These are phyloP conservation scores for Arctocebus calabarensis DNA, from an alignment of 2,797 vertebrate genomes.

Conservation along the genomic window DNA sequence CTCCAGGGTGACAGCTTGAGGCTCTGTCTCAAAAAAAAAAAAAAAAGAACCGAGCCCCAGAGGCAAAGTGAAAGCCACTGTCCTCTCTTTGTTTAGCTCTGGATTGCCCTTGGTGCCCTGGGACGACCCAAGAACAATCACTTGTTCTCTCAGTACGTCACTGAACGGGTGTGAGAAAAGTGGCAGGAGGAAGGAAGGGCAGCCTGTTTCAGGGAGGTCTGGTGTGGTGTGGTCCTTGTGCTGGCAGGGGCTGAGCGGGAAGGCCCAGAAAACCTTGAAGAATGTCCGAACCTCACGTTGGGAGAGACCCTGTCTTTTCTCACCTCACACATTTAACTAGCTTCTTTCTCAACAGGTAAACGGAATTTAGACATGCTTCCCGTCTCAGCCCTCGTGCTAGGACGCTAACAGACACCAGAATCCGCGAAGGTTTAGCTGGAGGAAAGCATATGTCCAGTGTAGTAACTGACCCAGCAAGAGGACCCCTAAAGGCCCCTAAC, in stretches of 20 bases:
- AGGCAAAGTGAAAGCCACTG: accelerated
- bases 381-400: not conserved
- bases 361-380: accelerated
- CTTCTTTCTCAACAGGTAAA: not conserved
- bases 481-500: too few relatives aligned
- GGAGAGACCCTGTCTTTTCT: not conserved
- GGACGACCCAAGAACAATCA: accelerated
- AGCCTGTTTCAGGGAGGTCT: not conserved
- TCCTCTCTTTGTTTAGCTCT: not conserved
- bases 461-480: too few relatives aligned
- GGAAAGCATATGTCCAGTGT: too few relatives aligned
- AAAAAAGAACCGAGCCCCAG: accelerated
- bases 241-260: not conserved
- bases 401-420: not conserved
- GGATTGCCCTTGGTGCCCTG: accelerated
- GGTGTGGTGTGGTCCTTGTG: accelerated
- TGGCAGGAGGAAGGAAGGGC: not conserved
- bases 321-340: accelerated
- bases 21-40: too few relatives aligned
- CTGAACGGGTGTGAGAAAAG: not conserved
- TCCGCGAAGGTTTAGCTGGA: accelerated
- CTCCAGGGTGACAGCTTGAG: too few relatives aligned
- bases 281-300: accelerated
- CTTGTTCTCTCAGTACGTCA: accelerated
- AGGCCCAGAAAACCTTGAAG: accelerated